Conservation (phyloP, 2,797 vertebrate genomes). For the Myoxocephalus aenaeus region DNA sequence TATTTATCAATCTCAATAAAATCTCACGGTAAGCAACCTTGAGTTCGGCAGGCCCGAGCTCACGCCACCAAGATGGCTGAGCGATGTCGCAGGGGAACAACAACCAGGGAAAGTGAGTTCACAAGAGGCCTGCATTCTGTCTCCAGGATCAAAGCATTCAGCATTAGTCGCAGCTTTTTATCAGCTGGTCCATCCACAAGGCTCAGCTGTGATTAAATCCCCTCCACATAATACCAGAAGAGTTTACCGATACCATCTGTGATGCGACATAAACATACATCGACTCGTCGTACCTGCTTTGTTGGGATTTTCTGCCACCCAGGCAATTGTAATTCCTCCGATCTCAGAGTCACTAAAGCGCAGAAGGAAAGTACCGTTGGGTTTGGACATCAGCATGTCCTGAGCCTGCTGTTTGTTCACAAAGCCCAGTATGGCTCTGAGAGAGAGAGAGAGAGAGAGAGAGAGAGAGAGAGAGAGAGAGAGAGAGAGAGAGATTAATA, state of each 20-base stretch:
- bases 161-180: neutral
- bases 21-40: neutral
- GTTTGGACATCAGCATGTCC: slow-evolving; percentile 97
- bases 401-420: slow-evolving; percentile 99
- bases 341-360: slow-evolving; percentile 98
- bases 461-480: neutral
- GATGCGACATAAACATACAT: neutral
- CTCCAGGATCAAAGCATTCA: neutral
- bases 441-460: neutral
- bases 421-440: slow-evolving; percentile 95
- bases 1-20: neutral
- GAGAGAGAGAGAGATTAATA: slow-evolving; percentile 5
- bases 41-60: neutral
- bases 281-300: slow-evolving; percentile 81
- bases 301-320: slow-evolving; percentile 92
- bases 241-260: neutral
- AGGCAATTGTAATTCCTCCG: slow-evolving; percentile 97
- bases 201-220: neutral
- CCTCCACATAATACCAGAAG: neutral
- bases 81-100: neutral
- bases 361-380: slow-evolving; percentile 96
- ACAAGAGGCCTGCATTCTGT: neutral
- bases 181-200: neutral
- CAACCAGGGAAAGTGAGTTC: neutral
- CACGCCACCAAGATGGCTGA: neutral